Base-by-base conservation (phyloP, 2,888 invertebrate species). In the Pristionchus mayeri region DNA sequence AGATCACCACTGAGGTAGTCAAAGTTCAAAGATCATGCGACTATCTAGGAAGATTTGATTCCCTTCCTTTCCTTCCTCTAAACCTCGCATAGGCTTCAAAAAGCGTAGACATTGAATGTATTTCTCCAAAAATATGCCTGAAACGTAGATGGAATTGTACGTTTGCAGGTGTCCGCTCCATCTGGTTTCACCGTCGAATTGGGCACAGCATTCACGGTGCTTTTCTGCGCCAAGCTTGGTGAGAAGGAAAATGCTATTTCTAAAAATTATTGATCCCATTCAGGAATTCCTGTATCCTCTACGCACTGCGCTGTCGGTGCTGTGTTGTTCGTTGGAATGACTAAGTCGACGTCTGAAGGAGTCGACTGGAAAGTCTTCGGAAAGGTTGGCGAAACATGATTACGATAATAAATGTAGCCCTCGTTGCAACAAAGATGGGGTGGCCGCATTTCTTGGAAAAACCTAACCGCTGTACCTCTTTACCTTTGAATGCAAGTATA, bases 231-330 rank as follows among this genome's bases (percentile, higher is more conserved):
- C 60, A 90, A 91, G 81, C 34, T 91, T 1, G 90, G 89, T 83
- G 6, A 37, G 34, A 85, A 86, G 67, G 16, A 27, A n/a, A 9
- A 30, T 78, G 6, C 1, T 44, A n/a, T 18, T 40, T 9, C 44
- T 24, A 40, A 6, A 30, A 21, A 18, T 52, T 24, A 7, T 75
- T 0, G 2, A n/a, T 44, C 21, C 21, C 7, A 40, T 44, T 2
- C 44, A 80, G 80, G 89, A 75, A 89, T 89, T 37, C 89, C 88
- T 13, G 87, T 90, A 75, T 90, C 90, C 6, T 91, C 90, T 6
- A 91, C 91, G 21, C 91, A 91, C 75, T 91, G 91, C 78, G 87
- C 88, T 11, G 90, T 91, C 24, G 90, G 91, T 21, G 89, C 90
- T 9, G 91, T 90, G 2, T 85, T 90, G 0, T 89, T 89, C 76